Percentiles rank a stretch among this genome's conserved stretches.
These are phyloP conservation scores for Callaeas wilsoni DNA, from an alignment of 2,113 vertebrate genomes.

Conservation along the genomic window DNA sequence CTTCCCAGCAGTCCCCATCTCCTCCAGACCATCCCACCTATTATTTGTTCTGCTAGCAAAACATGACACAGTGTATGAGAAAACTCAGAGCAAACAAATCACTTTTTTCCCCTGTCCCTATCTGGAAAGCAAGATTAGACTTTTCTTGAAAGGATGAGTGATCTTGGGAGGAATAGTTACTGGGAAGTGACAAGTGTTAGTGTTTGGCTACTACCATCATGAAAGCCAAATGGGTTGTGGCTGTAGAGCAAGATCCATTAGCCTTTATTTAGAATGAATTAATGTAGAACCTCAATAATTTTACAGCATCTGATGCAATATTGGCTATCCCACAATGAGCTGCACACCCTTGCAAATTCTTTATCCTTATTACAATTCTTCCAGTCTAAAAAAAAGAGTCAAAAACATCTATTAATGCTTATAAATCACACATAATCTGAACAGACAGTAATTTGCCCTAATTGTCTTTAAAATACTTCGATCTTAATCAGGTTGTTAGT, in stretches of 20 bases:
- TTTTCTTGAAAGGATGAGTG: background rate
- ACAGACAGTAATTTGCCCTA: background rate
- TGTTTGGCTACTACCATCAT: background rate
- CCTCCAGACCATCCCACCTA: background rate
- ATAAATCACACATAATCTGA: background rate
- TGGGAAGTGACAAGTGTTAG: background rate
- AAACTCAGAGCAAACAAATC: background rate
- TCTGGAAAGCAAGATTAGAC: background rate
- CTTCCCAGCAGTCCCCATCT: background rate
- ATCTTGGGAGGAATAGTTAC: background rate
- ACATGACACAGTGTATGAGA: rapidly evolving
- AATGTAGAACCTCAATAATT: background rate
- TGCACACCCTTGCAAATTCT: background rate
- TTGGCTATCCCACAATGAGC: background rate
- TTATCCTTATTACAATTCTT: background rate
- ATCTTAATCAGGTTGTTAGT: background rate
- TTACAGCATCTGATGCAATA: background rate
- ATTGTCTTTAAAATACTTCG: background rate
- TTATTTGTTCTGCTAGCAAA: background rate
- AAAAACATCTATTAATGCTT: background rate
- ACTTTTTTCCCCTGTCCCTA: background rate
- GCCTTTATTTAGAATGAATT: background rate
- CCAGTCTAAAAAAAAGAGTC: background rate
- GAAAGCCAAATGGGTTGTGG: background rate
- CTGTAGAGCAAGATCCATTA: background rate